Conservation (phyloP, 2,113 vertebrate species). For the Syrmaticus mikado region DNA sequence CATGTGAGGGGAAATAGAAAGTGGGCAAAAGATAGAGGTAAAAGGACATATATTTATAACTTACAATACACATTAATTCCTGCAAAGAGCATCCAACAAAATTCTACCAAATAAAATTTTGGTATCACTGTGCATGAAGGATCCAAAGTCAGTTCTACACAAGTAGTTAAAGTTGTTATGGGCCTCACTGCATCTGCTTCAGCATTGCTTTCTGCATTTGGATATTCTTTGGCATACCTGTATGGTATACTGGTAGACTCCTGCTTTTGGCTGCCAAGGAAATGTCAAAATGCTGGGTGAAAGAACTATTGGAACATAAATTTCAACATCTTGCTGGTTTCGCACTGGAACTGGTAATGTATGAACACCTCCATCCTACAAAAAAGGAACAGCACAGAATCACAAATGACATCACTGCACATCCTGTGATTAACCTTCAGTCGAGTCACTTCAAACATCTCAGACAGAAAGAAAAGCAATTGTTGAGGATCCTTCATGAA, state of each 20-base stretch:
- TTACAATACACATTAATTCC: not conserved
- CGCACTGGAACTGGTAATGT: slow-evolving; percentile 81
- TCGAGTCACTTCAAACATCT: not conserved
- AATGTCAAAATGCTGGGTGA: slow-evolving; percentile 89
- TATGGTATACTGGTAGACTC: slow-evolving; percentile 91
- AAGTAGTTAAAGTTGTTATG: not conserved
- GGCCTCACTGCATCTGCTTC: not conserved
- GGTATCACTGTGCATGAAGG: not conserved
- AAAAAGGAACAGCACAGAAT: not conserved
- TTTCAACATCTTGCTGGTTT: slow-evolving; percentile 95
- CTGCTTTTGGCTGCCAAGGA: slow-evolving; percentile 95
- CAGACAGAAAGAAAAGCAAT: not conserved
- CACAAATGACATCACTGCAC: not conserved
- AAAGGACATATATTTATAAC: not conserved
- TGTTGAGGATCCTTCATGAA: not conserved
- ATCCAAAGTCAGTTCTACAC: not conserved
- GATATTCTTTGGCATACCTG: slow-evolving; percentile 79
- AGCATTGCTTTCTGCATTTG: not conserved
- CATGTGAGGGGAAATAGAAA: fast-evolving
- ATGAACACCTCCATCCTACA: slow-evolving; percentile 84
- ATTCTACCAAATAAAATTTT: not conserved
- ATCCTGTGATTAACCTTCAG: not conserved
- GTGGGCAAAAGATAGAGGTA: not conserved
- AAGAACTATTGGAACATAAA: slow-evolving; percentile 90
- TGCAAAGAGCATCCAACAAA: not conserved